Evolutionary conservation across 2,797 vertebrate genomes (phyloP).

Genomic region (Austrolebias charrua): DNA sequence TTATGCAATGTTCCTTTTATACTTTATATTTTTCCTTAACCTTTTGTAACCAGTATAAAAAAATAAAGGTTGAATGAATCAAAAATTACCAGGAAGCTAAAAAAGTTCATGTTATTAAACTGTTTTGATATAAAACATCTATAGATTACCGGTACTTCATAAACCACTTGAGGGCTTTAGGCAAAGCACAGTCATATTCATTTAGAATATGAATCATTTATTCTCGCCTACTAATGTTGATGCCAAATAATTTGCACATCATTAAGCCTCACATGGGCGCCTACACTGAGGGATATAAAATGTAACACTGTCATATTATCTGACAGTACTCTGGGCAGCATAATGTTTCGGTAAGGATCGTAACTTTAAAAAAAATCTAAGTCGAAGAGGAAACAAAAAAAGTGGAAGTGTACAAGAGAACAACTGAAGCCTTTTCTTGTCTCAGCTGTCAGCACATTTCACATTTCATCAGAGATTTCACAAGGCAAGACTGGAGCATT

Average conservation of each 20-base stretch:
- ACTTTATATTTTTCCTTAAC: too few species aligned
- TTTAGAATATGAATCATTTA: not conserved
- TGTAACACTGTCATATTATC: not conserved
- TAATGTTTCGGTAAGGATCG: not conserved
- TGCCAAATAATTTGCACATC: not conserved
- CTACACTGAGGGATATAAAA: conserved; percentile 1
- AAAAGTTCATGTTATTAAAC: too few species aligned
- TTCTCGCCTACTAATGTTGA: not conserved
- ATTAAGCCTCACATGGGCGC: not conserved
- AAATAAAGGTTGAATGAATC: too few species aligned
- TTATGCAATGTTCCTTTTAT: too few species aligned
- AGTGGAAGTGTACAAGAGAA: not conserved
- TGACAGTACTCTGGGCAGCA: not conserved
- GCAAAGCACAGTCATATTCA: not conserved
- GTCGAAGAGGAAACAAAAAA: not conserved
- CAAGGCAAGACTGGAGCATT: not conserved
- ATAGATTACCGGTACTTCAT: not conserved
- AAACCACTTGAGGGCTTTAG: not conserved
- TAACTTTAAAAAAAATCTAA: not conserved
- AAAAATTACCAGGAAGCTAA: too few species aligned
- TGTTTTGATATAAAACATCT: too few species aligned
- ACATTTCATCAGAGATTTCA: not conserved
- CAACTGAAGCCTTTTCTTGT: not conserved
- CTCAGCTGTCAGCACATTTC: not conserved
- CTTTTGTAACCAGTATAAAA: too few species aligned